A percentile compares a stretch with the other conserved stretches of the same genome.
phyloP scores from a whole-genome alignment of 2,113 vertebrate species.

The Paracanthobrama guichenoti region DNA sequence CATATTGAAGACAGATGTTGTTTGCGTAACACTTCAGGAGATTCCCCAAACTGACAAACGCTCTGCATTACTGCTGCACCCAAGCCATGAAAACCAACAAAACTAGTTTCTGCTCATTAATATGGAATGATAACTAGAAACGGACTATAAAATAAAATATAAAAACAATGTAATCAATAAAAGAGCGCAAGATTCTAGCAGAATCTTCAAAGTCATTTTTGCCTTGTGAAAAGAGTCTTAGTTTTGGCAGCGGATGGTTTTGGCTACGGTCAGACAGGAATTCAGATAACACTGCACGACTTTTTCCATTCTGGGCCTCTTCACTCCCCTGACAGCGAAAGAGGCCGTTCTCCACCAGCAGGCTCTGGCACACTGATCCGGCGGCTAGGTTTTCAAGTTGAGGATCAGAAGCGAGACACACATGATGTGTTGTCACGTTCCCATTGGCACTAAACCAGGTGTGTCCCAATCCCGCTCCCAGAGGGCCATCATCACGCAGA shows the following conservation, averaged over 20 bases:
- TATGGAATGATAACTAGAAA: background rate
- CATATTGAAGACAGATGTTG: slow-evolving; percentile 34
- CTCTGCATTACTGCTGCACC: background rate
- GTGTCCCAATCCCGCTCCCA: background rate
- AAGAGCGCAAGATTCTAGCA: background rate
- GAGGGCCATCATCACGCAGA: background rate
- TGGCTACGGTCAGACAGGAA: slow-evolving; percentile 53
- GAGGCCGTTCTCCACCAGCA: slow-evolving; percentile 51
- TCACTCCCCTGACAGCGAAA: slow-evolving; percentile 56
- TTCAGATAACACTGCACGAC: slow-evolving; percentile 27
- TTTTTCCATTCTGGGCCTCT: slow-evolving; percentile 53
- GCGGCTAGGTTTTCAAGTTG: slow-evolving; percentile 25
- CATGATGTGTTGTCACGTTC: background rate
- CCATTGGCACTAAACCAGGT: slow-evolving; percentile 7
- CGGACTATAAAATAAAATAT: background rate
- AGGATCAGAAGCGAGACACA: background rate
- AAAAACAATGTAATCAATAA: background rate
- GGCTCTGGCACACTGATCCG: slow-evolving; percentile 43
- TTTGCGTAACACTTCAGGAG: slow-evolving; percentile 11
- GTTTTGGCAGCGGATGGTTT: slow-evolving; percentile 1
- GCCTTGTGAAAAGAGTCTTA: background rate
- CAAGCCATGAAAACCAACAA: background rate
- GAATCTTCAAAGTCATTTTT: background rate
- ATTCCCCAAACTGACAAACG: background rate
- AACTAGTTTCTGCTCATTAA: background rate